A percentile compares a stretch with the other conserved stretches of the same genome.
Evolutionary conservation across 1,140 invertebrate species (phyloP).

Genomic region (Microplitis demolitor): DNA sequence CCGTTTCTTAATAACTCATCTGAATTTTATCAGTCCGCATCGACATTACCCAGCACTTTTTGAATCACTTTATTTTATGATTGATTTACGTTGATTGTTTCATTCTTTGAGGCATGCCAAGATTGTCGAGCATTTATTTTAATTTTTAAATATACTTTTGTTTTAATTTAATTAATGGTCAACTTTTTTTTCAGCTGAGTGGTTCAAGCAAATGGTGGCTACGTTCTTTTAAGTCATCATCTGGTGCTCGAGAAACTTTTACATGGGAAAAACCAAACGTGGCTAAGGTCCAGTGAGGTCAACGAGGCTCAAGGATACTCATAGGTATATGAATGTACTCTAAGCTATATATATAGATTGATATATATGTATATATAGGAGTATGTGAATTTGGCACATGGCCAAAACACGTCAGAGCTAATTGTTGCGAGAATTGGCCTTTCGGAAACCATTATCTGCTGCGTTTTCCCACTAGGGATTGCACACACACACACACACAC

Average conservation of each 20-base stretch:
- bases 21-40: not conserved
- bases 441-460: constrained; percentile 54
- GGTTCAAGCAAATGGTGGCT: too few species aligned
- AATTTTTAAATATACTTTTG: too few species aligned
- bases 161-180: too few species aligned
- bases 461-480: constrained; percentile 36
- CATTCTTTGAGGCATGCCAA: not conserved
- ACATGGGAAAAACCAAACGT: too few species aligned
- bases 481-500: constrained; percentile 16
- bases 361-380: too few species aligned
- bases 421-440: constrained; percentile 54
- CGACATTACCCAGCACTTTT: too few species aligned
- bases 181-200: too few species aligned
- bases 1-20: not conserved
- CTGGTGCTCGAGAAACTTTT: too few species aligned
- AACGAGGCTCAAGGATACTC: not conserved
- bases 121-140: too few species aligned
- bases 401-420: constrained; percentile 50
- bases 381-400: constrained; percentile 42
- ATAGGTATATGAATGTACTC: not conserved
- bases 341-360: not conserved
- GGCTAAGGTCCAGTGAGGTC: too few species aligned
- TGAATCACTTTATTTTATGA: not conserved
- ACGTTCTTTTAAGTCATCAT: too few species aligned
- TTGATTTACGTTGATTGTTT: not conserved